These are phyloP conservation scores for Autographa gamma DNA, from an alignment of 2,888 invertebrate genomes.

Conservation along the genomic window DNA sequence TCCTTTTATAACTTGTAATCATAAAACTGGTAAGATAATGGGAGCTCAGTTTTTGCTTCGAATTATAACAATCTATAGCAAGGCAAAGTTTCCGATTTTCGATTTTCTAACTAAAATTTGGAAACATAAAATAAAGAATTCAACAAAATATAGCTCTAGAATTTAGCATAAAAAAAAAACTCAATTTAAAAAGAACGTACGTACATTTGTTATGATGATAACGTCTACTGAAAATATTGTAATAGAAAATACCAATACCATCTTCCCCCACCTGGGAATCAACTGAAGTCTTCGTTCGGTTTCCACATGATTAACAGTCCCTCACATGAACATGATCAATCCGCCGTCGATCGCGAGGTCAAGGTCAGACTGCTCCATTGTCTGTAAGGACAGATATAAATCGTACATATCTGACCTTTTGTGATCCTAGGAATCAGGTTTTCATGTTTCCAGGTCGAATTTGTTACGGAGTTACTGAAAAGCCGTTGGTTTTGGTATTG, in stretches of 20 bases:
- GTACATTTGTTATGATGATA: not conserved
- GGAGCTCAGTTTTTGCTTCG: too few relatives aligned
- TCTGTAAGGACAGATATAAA: constrained; percentile 4
- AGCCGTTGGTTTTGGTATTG: not conserved
- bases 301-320: not conserved
- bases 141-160: too few relatives aligned
- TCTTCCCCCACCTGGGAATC: not conserved
- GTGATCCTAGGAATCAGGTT: constrained; percentile 1
- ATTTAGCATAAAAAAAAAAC: too few relatives aligned
- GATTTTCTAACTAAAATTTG: too few relatives aligned
- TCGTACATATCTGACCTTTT: not conserved
- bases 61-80: too few relatives aligned
- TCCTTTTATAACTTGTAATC: too few relatives aligned
- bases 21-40: too few relatives aligned
- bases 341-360: not conserved
- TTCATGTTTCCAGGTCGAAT: not conserved
- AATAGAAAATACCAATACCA: constrained; percentile 1
- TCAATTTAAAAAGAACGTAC: too few relatives aligned
- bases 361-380: not conserved
- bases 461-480: not conserved
- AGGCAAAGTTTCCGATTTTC: too few relatives aligned
- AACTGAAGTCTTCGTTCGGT: constrained; percentile 1
- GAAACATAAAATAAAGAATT: too few relatives aligned
- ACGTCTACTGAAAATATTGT: not conserved
- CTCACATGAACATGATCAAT: not conserved